phyloP scores from a whole-genome alignment of 1,140 invertebrate species.

The Globodera rostochiensis region DNA sequence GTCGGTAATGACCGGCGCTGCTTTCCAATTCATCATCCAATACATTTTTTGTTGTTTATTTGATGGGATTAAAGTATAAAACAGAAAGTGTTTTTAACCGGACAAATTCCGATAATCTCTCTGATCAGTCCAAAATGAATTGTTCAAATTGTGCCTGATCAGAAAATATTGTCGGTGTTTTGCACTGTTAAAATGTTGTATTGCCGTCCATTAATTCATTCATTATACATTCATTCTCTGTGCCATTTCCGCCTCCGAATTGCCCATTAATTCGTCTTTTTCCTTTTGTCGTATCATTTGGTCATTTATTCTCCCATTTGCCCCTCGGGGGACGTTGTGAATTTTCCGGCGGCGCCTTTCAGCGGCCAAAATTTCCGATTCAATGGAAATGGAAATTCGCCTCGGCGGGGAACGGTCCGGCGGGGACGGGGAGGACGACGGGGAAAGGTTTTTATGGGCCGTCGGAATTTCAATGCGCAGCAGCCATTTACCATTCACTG shows the following conservation, averaged over 20 bases:
- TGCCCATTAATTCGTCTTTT: not conserved
- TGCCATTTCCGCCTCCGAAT: not conserved
- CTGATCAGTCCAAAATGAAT: too few species aligned
- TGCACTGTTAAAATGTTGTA: not conserved
- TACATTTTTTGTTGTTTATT: too few species aligned
- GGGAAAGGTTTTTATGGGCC: not conserved
- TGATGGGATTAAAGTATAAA: too few species aligned
- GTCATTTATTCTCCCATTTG: not conserved
- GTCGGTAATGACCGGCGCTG: too few species aligned
- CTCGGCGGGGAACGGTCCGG: not conserved
- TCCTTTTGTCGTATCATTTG: not conserved
- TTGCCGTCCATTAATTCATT: not conserved
- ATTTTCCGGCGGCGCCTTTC: not conserved
- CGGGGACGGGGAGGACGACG: too few species aligned
- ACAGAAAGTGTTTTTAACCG: too few species aligned
- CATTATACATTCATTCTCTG: not conserved
- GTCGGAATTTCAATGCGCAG: not conserved
- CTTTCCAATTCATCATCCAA: too few species aligned
- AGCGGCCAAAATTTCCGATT: slow-evolving; percentile 2
- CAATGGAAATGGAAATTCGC: slow-evolving; percentile 5
- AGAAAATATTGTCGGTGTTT: too few species aligned
- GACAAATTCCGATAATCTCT: too few species aligned
- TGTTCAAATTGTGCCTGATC: too few species aligned
- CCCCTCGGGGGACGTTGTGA: not conserved
- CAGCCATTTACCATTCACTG: not conserved